A percentile compares a stretch with the other conserved stretches of the same genome.
These are phyloP conservation scores for Luperina nickerlii DNA, from an alignment of 2,888 invertebrate genomes.

Conservation along the genomic window DNA sequence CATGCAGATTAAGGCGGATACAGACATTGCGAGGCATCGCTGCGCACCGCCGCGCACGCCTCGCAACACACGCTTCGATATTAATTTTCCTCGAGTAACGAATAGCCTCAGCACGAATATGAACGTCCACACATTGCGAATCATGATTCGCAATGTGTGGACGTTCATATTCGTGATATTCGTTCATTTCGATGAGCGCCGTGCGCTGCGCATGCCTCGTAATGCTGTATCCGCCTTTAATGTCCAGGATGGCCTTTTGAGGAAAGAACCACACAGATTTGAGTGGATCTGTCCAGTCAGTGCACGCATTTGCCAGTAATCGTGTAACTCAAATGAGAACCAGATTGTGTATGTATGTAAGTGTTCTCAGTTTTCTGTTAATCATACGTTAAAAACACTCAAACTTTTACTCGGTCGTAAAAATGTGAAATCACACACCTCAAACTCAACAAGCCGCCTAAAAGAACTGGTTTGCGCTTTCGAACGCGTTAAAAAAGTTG, in stretches of 20 bases:
- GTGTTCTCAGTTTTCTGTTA: conserved; percentile 14
- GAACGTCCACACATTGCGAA: no score
- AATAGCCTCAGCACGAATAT: no score
- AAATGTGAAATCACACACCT: conserved; percentile 47
- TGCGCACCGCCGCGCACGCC: no score
- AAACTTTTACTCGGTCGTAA: conserved; percentile 46
- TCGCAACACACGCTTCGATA: no score
- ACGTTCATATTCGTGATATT: no score
- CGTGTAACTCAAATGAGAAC: not conserved
- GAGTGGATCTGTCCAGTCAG: not conserved
- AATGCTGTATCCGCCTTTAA: no score
- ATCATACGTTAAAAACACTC: conserved; percentile 10
- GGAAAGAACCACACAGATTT: not conserved
- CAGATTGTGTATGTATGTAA: not conserved
- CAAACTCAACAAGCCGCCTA: conserved; percentile 19
- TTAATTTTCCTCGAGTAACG: no score
- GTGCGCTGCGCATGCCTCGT: no score
- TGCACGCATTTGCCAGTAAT: not conserved
- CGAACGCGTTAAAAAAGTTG: conserved; percentile 17
- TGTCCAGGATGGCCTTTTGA: not conserved
- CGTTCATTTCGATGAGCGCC: no score
- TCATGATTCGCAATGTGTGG: no score
- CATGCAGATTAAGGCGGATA: no score
- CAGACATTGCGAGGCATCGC: no score
- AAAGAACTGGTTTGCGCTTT: conserved; percentile 45